These are phyloP conservation scores for Dasyurus viverrinus DNA, from an alignment of 2,113 vertebrate species.

Conservation along the genomic window DNA sequence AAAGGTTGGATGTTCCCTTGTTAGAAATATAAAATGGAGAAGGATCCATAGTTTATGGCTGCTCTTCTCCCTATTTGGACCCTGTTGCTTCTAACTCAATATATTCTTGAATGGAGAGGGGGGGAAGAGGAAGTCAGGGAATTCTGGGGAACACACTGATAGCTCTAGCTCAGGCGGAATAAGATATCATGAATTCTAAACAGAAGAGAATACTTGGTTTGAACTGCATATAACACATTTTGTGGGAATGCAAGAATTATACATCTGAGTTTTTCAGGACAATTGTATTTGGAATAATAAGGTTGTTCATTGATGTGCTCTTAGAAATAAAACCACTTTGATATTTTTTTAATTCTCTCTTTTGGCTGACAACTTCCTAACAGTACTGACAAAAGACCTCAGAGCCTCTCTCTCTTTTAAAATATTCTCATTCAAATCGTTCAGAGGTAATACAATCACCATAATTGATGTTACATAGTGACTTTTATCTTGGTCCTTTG, in stretches of 20 bases:
- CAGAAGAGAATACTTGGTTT: not conserved
- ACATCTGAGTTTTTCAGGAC: not conserved
- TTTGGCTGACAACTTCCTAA: not conserved
- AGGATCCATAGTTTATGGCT: not conserved
- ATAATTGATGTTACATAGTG: conserved; percentile 43
- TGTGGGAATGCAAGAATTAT: not conserved
- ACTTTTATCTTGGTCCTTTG: conserved; percentile 57
- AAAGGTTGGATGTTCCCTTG: not conserved
- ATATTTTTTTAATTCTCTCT: not conserved
- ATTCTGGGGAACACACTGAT: not conserved
- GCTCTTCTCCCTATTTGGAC: not conserved
- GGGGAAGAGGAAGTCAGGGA: too few species aligned
- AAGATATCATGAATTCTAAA: not conserved
- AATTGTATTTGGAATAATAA: not conserved
- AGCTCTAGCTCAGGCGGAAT: not conserved
- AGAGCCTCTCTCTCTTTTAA: not conserved
- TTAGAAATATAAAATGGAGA: not conserved
- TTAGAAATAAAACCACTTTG: conserved; percentile 27
- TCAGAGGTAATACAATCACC: conserved; percentile 53
- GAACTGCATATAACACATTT: conserved; percentile 4
- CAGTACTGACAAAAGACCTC: not conserved
- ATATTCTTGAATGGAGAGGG: not conserved
- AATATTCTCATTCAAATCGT: conserved; percentile 20
- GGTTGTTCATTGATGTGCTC: not conserved
- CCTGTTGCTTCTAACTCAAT: not conserved